A percentile compares a stretch with the other conserved stretches of the same genome.
phyloP scores from a whole-genome alignment of 2,888 invertebrate genomes.

The Acleris literana region DNA sequence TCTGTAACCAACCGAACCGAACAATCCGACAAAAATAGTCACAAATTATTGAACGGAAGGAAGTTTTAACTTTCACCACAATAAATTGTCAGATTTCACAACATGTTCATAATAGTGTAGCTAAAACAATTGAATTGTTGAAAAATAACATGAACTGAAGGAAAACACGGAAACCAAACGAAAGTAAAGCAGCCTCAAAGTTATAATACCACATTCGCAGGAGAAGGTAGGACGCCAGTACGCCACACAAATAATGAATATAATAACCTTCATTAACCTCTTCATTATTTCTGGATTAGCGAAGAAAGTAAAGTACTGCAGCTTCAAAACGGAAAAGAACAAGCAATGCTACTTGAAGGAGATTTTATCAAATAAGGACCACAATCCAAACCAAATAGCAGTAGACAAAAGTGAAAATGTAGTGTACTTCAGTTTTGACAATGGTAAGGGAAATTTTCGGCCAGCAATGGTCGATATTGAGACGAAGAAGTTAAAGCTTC shows the following conservation, averaged over 20 bases:
- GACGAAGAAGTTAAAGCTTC: slow-evolving; percentile 56
- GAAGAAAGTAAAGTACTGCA: slow-evolving; percentile 47
- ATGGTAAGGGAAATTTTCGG: slow-evolving; percentile 65
- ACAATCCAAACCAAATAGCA: slow-evolving; percentile 70
- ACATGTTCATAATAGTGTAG: slow-evolving; percentile 2
- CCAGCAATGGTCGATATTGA: slow-evolving; percentile 62
- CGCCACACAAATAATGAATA: slow-evolving; percentile 11
- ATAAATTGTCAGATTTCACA: neutral
- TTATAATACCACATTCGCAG: neutral
- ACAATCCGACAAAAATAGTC: neutral
- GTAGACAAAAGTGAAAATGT: slow-evolving; percentile 60
- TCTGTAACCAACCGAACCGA: neutral
- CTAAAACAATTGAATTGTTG: slow-evolving; percentile 3
- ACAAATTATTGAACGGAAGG: neutral
- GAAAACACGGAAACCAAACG: neutral
- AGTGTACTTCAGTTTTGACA: slow-evolving; percentile 71
- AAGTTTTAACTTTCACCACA: neutral
- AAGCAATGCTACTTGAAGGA: slow-evolving; percentile 66
- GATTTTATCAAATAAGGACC: slow-evolving; percentile 36
- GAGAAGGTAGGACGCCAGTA: neutral
- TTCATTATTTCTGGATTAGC: slow-evolving; percentile 39
- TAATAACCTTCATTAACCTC: neutral
- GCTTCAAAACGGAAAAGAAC: slow-evolving; percentile 49
- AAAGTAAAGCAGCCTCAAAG: neutral
- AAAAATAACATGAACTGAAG: slow-evolving; percentile 7